A percentile compares a stretch with the other conserved stretches of the same genome.
Conservation (phyloP, 2,888 invertebrate genomes). For the Drosophila nigricruria region DNA sequence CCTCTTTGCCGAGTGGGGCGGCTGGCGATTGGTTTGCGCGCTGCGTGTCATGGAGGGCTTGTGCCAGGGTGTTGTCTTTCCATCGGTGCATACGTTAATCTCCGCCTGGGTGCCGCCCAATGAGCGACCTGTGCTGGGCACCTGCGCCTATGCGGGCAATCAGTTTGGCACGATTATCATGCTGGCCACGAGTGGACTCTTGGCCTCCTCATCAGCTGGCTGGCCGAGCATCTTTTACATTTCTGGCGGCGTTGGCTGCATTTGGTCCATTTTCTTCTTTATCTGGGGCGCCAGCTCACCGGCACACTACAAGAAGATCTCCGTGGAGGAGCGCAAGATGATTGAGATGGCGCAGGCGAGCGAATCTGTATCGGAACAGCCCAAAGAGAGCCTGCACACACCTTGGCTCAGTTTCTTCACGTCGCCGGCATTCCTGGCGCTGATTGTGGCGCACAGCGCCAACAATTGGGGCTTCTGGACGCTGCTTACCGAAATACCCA, state of each 20-base stretch:
- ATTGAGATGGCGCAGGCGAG: constrained; percentile 87
- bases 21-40: constrained; percentile 87
- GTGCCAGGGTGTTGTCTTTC: constrained; percentile 89
- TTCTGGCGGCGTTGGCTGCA: constrained; percentile 88
- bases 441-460: constrained; percentile 90
- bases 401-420: constrained; percentile 92
- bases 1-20: constrained; percentile 88
- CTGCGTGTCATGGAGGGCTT: constrained; percentile 89
- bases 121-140: constrained; percentile 89
- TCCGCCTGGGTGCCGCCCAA: constrained; percentile 90
- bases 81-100: constrained; percentile 89
- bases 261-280: constrained; percentile 88
- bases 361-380: constrained; percentile 58
- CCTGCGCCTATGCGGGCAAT: constrained; percentile 90
- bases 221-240: constrained; percentile 93
- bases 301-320: constrained; percentile 87
- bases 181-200: constrained; percentile 89
- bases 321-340: constrained; percentile 88
- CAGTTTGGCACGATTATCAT: constrained; percentile 93
- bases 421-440: constrained; percentile 91
- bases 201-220: constrained; percentile 89
- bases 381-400: constrained; percentile 85
- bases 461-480: constrained; percentile 94
- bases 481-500: constrained; percentile 92
- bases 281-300: constrained; percentile 89